Evolutionary conservation across 2,888 invertebrate species (phyloP), one percentile per base, ranked within the genome.

Genomic region (Polydrusus cervinus): DNA sequence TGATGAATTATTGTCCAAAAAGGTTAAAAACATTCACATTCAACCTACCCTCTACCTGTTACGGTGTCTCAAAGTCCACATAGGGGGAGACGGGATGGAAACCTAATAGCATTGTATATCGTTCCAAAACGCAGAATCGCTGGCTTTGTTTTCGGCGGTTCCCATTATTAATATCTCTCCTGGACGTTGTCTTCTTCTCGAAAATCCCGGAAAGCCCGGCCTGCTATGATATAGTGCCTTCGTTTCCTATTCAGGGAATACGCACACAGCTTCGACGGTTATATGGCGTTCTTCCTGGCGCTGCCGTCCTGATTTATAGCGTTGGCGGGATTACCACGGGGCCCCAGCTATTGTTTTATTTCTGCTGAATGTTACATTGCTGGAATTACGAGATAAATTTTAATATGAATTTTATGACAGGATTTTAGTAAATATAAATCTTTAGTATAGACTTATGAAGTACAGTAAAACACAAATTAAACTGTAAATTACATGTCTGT

Each of bases 201-300:
- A 61, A 55, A 47, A 47, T 51, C 61, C 60, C 49, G 43, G 60
- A 70, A 70, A 69, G 71, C 67, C 71, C 66, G 16, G 30, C 60
- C 45, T 53, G 53, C 69, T 51, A 77, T 77, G 77, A 77, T 77
- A 77, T 77, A 77, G 64, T 74, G 74, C 43, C 77, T 71, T 74
- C 74, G 77, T 77, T 77, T 77, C 77, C 77, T 74, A 77, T 77
- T 77, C 77, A 77, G 77, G 77, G 77, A 77, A 77, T 77, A 77
- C 74, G 74, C 77, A 77, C 74, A 55, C 76, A 70, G 61, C 65
- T 57, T 65, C 73, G 67, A 70, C 70, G 68, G 45, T 65, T 64
- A 72, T 72, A 72, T 75, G 65, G 71, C 75, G 74, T 67, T 64
- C 68, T 74, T 77, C 71, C 74, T 74, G 73, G 55, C 57, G 62